These are phyloP conservation scores for Hydractinia echinata DNA, from an alignment of 30 jellyfish, hydroid and myxozoan species.

Conservation along the genomic window DNA sequence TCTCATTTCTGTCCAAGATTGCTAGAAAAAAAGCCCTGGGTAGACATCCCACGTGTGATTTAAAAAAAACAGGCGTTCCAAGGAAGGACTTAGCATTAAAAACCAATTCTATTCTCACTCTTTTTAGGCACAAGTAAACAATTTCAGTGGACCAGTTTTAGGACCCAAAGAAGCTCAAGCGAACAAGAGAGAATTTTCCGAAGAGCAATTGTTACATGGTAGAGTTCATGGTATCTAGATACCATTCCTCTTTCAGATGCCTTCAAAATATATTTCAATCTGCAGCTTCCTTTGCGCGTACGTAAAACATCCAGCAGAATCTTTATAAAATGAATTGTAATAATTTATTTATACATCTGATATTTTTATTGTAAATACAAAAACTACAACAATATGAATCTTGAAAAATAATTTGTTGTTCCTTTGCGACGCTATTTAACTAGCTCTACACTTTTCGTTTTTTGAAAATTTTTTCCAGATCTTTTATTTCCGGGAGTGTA, in stretches of 20 bases:
- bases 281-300: neutral
- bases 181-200: conserved; percentile 9
- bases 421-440: neutral
- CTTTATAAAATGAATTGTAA: neutral
- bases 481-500: neutral
- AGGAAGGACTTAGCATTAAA: too few relatives aligned
- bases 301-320: neutral
- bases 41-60: neutral
- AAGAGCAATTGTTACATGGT: conserved; percentile 23
- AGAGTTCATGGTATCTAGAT: conserved; percentile 6
- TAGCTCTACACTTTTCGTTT: neutral
- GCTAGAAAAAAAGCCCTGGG: neutral
- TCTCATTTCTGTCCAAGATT: neutral
- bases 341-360: neutral
- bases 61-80: neutral
- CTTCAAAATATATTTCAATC: neutral
- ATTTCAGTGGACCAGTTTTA: conserved; percentile 11
- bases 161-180: conserved; percentile 33
- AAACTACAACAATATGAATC: neutral
- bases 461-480: neutral
- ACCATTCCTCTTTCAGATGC: conserved; percentile 16
- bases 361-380: neutral
- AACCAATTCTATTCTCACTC: too few relatives aligned
- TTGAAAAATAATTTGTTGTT: neutral
- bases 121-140: conserved; percentile 2